Percentiles rank a stretch among this genome's conserved stretches.
These are phyloP conservation scores for Trachelus tabidus DNA, from an alignment of 2,888 invertebrate species.

Conservation along the genomic window DNA sequence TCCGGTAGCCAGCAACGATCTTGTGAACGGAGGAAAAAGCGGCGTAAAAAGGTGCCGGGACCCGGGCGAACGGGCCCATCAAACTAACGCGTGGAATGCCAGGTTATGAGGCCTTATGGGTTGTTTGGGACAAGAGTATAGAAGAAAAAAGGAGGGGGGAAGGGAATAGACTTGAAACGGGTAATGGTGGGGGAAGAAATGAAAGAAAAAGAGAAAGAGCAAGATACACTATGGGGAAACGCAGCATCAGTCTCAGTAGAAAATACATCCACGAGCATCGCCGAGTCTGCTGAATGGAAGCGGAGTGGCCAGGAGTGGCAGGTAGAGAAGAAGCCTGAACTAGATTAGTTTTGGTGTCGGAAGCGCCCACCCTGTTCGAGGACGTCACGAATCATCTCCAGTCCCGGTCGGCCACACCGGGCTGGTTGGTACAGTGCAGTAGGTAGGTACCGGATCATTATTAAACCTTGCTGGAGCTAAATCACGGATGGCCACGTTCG, in stretches of 20 bases:
- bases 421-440: too few species aligned
- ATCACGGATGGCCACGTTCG: neutral
- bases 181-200: too few species aligned
- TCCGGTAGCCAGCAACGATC: constrained; percentile 36
- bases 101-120: constrained; percentile 21
- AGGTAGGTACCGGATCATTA: too few species aligned
- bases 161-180: neutral
- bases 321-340: constrained; percentile 3
- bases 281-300: constrained; percentile 1
- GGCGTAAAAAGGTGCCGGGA: constrained; percentile 35
- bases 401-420: too few species aligned
- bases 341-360: constrained; percentile 4
- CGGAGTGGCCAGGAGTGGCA: constrained; percentile 1
- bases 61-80: constrained; percentile 36
- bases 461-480: neutral
- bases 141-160: neutral
- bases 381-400: too few species aligned
- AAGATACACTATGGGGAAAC: too few species aligned
- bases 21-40: constrained; percentile 43
- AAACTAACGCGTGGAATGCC: constrained; percentile 30
- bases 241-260: too few species aligned
- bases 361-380: constrained; percentile 4
- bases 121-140: constrained; percentile 9
- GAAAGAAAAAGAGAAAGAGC: too few species aligned
- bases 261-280: constrained; percentile 5